Base-by-base conservation (phyloP, 37 sponge, comb jelly and placozoan species). In the Hexactinellida sp. region DNA sequence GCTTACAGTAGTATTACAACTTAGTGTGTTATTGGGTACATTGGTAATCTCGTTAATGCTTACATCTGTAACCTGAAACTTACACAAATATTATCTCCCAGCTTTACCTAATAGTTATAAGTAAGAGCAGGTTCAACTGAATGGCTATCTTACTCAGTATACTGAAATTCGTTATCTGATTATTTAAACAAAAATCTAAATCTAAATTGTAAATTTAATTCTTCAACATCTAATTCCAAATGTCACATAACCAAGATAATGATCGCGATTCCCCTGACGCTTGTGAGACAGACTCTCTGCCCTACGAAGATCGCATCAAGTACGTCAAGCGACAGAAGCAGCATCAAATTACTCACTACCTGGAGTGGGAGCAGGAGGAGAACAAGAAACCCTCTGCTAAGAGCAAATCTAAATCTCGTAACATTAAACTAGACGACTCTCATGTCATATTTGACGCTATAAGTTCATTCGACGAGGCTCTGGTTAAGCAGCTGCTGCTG, bases 341-440 rank as follows among this genome's bases (percentile, higher is more conserved):
- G 37, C 86, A 91, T 36, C 93, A 93, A 37, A 5, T 93, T 1
- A 37, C 37, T 5, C 63, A 36, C 34, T 91, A 89, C 87, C 37
- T 89, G 28, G 88, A 87, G 25, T 55, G 91, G 85, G 88, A 90
- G 54, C 82, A 88, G 36, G 85, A 38, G 23, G 85, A 90, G 76
- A 30, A 54, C 5, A 63, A 63, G 76, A 63, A 63, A 32, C 13
- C 76, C 13, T 21, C 76, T 32, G 28, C 3, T 1, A 63, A 63
- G 28, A 25, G 3, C 32, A 63, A 63, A 63, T 63, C 76, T 28
- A 63, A n/a, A 32, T n/a, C 21, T 63, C 76, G 76, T n/a, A 63
- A 28, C 76, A 63, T 63, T 7, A 63, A 23, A n/a, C 30, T 63
- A 3, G 76, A 63, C 76, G 13, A n/a, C 30, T 63, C 5, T n/a